These are phyloP conservation scores for Morphnarchus princeps DNA, from an alignment of 2,113 vertebrate species.

Conservation along the genomic window DNA sequence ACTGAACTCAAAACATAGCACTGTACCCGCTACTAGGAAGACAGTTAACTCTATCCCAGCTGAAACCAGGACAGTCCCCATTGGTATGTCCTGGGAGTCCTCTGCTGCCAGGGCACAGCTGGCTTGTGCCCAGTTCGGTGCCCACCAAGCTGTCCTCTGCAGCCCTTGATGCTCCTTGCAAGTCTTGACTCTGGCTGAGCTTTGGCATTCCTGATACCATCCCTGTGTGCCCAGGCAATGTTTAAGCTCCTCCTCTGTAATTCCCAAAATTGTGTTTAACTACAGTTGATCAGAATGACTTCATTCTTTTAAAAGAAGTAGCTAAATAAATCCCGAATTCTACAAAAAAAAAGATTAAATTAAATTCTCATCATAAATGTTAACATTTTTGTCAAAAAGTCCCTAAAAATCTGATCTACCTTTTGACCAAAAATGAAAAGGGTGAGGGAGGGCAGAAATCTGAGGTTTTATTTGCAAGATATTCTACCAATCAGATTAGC, in stretches of 20 bases:
- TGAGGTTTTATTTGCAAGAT: not conserved
- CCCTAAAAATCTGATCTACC: not conserved
- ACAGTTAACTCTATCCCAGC: too few relatives aligned
- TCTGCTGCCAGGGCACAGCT: not conserved
- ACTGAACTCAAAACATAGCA: too few relatives aligned
- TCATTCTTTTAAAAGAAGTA: not conserved
- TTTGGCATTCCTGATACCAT: not conserved
- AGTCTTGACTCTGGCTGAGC: not conserved
- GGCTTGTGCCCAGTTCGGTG: not conserved
- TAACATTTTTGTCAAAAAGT: not conserved
- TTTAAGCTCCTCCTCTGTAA: not conserved
- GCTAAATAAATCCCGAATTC: not conserved
- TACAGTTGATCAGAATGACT: not conserved
- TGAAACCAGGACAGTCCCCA: too few relatives aligned
- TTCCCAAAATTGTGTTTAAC: not conserved
- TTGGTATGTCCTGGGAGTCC: not conserved
- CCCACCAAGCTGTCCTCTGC: not conserved
- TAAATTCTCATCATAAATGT: not conserved
- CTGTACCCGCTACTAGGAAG: too few relatives aligned
- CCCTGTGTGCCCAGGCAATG: not conserved
- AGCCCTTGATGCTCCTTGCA: not conserved
- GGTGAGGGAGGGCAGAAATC: not conserved
- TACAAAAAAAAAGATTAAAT: not conserved
- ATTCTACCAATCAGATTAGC: not conserved
- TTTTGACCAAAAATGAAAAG: not conserved